Base-by-base conservation (phyloP, 1,140 invertebrate species). In the Drosophila persimilis region DNA sequence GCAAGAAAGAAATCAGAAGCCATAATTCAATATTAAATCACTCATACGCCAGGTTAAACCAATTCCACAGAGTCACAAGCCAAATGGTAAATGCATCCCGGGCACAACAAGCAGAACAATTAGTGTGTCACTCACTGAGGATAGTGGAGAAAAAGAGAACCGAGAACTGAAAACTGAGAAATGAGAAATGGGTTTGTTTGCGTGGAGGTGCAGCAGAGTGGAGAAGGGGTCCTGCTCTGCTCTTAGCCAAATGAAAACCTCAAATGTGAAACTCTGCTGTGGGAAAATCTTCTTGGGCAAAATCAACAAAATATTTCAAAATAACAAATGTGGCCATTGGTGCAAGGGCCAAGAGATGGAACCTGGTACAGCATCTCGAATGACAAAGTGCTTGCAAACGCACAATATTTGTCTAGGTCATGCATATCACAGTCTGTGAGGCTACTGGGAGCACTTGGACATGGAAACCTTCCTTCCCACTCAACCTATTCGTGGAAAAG, bases 21-120 rank as follows among this genome's bases (percentile, higher is more conserved):
- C 83, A 88, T 85, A 85, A 85, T 86, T 85, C 81, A 85, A 81
- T 85, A 85, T 86, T 86, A 85, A 85, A 88, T 85, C 81, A 86
- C 77, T 86, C 81, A 86, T 81, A 85, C 81, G 81, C 77, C 81
- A 81, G 81, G 81, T 75, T 67, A 86, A 81, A 81, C 83, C 81
- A 88, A 85, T 83, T 83, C 56, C 63, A 9, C 9, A 35, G 31
- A 35, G 11, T 3, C 50, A 17, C 45, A 65, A 41, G 46, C 11
- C 24, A 61, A 66, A 54, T 39, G 63, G 58, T 69, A 48, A 69
- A 69, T 69, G 65, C 65, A 61, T 54, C 59, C 53, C 50, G 48
- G 44, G 45, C 15, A 63, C 61, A 78, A 76, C 73, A 78, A 78
- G 67, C 62, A 77, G 54, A 80, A 81, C 81, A 85, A 85, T 85